Conservation (phyloP, 2,888 invertebrate species). For the Amiota communis region DNA sequence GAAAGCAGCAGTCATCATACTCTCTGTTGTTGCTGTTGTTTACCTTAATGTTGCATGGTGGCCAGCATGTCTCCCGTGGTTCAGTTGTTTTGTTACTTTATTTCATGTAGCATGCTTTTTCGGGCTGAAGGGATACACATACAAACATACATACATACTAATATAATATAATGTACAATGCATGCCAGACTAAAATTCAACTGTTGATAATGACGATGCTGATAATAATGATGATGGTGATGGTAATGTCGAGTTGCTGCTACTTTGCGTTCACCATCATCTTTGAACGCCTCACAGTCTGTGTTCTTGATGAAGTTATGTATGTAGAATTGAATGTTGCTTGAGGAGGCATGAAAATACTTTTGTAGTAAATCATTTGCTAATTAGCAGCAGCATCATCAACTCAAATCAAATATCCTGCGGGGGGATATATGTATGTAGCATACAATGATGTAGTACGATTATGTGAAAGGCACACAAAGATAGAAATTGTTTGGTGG, state of each 20-base stretch:
- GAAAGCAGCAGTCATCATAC: constrained; percentile 24
- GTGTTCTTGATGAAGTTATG: constrained; percentile 3
- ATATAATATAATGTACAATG: neutral
- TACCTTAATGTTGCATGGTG: constrained; percentile 51
- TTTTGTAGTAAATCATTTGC: constrained; percentile 62
- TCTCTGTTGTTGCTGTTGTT: constrained; percentile 41
- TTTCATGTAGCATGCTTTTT: constrained; percentile 54
- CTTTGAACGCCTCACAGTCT: neutral
- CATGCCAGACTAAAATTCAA: neutral
- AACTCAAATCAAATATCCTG: neutral
- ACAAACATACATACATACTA: neutral
- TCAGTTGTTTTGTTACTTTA: constrained; percentile 39
- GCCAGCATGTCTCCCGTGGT: constrained; percentile 64
- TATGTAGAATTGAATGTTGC: constrained; percentile 26
- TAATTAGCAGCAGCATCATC: constrained; percentile 55
- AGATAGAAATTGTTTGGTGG: neutral
- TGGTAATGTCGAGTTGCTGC: constrained; percentile 17
- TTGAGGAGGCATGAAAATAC: constrained; percentile 47
- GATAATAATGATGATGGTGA: neutral
- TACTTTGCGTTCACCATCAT: neutral
- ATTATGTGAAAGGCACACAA: neutral
- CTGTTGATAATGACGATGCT: neutral
- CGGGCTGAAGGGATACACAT: constrained; percentile 34
- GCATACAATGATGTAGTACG: neutral
- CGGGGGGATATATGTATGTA: too few species aligned